phyloP scores from a whole-genome alignment of 1,140 invertebrate species.

The Drosophila busckii region DNA sequence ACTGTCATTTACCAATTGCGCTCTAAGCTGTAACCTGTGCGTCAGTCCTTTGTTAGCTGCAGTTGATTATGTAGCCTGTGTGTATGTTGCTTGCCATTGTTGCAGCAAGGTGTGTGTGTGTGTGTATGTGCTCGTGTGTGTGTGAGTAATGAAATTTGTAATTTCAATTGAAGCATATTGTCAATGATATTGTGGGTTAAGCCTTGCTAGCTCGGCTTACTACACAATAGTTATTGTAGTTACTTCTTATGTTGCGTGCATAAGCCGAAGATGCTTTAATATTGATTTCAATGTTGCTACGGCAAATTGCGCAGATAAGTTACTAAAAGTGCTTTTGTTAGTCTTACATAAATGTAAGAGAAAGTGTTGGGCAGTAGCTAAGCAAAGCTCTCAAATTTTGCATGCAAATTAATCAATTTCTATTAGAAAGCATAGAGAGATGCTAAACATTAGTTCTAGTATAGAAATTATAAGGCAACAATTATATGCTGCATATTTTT shows the following conservation, averaged over 20 bases:
- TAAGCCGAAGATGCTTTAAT: constrained; percentile 2
- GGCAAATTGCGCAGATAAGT: constrained; percentile 7
- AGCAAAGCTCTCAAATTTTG: too few species aligned
- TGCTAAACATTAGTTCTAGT: too few species aligned
- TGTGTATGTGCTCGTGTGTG: not conserved
- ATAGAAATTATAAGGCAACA: too few species aligned
- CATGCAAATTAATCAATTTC: too few species aligned
- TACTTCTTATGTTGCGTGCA: not conserved
- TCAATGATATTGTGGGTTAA: constrained; percentile 10
- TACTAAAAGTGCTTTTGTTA: not conserved
- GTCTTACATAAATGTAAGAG: too few species aligned
- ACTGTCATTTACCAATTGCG: constrained; percentile 50
- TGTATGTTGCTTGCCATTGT: constrained; percentile 38
- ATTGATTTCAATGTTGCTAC: not conserved
- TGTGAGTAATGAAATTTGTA: constrained; percentile 31
- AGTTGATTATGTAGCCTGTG: constrained; percentile 41
- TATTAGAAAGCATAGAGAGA: too few species aligned
- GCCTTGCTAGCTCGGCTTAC: not conserved
- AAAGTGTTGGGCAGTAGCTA: too few species aligned
- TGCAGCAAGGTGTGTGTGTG: constrained; percentile 8
- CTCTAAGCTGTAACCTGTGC: constrained; percentile 29
- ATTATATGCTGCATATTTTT: too few species aligned
- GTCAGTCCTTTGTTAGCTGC: constrained; percentile 3
- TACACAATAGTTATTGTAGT: constrained; percentile 1
- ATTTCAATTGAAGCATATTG: constrained; percentile 18